Conservation (phyloP, 2,888 invertebrate species). For the Drosophila kuntzei region DNA sequence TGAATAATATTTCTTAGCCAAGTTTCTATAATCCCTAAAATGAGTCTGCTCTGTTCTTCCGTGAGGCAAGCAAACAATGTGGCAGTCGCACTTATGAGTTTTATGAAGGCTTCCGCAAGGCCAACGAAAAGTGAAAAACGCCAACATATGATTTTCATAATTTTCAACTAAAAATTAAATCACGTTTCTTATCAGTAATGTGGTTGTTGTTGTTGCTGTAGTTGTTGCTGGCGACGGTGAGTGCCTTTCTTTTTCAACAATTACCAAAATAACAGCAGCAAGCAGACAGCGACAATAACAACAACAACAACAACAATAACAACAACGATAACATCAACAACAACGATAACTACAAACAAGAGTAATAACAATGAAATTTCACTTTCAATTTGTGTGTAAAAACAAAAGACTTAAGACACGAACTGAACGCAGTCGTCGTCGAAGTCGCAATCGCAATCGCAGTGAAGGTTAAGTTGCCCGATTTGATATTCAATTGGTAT, state of each 20-base stretch:
- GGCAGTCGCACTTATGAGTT: constrained; percentile 14
- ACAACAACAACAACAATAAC: not conserved
- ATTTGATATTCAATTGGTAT: constrained; percentile 76
- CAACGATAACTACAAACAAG: constrained; percentile 36
- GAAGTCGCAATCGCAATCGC: constrained; percentile 15
- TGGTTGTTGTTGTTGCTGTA: constrained; percentile 10
- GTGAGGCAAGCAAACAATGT: not conserved
- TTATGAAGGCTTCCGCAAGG: constrained; percentile 34
- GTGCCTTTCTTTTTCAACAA: constrained; percentile 80
- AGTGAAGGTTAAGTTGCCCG: constrained; percentile 72
- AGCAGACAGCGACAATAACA: constrained; percentile 26
- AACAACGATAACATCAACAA: too few species aligned
- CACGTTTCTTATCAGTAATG: constrained; percentile 77
- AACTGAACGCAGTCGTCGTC: constrained; percentile 46
- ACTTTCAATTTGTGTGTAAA: constrained; percentile 72
- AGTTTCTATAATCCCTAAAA: not conserved
- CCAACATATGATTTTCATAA: constrained; percentile 73
- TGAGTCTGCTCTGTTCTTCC: not conserved
- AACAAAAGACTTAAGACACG: constrained; percentile 77
- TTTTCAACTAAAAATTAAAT: constrained; percentile 76
- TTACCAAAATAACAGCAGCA: constrained; percentile 70
- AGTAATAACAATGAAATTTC: constrained; percentile 71
- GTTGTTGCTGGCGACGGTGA: constrained; percentile 48
- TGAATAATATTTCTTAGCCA: not conserved
- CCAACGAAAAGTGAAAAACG: constrained; percentile 73